These are phyloP conservation scores for Lasaia peninsularis DNA, from an alignment of 1,140 invertebrate genomes.

Conservation along the genomic window DNA sequence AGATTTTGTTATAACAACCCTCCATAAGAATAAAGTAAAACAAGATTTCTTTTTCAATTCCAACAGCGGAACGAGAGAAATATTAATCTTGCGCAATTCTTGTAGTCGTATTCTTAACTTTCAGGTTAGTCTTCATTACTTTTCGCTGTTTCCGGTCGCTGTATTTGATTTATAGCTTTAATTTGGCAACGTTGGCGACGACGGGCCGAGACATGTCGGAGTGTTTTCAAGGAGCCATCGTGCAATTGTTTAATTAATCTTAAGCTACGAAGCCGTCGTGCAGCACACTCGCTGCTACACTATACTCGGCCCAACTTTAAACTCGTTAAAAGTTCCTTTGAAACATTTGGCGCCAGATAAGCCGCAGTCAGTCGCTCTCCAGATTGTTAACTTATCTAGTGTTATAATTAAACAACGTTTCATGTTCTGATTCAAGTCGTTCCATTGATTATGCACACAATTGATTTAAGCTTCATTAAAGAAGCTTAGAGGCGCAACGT, in stretches of 20 bases:
- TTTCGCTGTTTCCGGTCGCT: slow-evolving; percentile 68
- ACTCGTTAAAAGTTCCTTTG: slow-evolving; percentile 76
- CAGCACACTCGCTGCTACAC: slow-evolving; percentile 55
- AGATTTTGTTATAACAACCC: background rate
- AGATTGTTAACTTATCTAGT: slow-evolving; percentile 74
- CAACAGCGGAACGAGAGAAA: slow-evolving; percentile 17
- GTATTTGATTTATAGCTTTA: slow-evolving; percentile 75
- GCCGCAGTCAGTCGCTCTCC: slow-evolving; percentile 64
- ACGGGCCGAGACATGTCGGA: slow-evolving; percentile 74
- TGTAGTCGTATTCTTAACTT: slow-evolving; percentile 43
- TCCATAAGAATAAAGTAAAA: background rate
- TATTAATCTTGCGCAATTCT: slow-evolving; percentile 37
- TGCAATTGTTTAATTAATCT: slow-evolving; percentile 77
- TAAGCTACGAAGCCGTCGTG: slow-evolving; percentile 58
- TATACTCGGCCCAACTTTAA: slow-evolving; percentile 74
- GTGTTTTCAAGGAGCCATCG: slow-evolving; percentile 75
- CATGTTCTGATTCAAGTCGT: slow-evolving; percentile 47
- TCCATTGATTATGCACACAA: slow-evolving; percentile 21
- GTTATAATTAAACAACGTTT: slow-evolving; percentile 71
- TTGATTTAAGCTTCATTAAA: slow-evolving; percentile 19
- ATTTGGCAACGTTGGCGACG: slow-evolving; percentile 73
- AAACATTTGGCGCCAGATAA: slow-evolving; percentile 76
- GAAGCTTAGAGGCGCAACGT: slow-evolving; percentile 22
- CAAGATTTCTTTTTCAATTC: slow-evolving; percentile 9
- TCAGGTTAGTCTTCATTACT: slow-evolving; percentile 63